A percentile compares a stretch with the other conserved stretches of the same genome.
Conservation (phyloP, 2,113 vertebrate genomes). For the Cairina moschata region DNA sequence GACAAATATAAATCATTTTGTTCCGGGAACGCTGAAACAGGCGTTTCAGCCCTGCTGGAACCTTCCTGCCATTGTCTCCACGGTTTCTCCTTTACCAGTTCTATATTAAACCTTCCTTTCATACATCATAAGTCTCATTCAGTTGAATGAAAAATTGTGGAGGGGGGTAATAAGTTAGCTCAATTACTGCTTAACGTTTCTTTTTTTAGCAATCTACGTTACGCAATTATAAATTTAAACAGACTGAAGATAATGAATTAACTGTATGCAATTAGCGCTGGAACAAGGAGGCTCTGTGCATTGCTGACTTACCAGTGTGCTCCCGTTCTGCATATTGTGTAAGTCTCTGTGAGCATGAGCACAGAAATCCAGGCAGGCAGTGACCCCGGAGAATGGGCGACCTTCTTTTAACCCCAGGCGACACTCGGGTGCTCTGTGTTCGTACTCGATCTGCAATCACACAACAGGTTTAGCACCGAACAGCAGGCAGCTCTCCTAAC, state of each 20-base stretch:
- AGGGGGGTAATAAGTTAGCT: background rate
- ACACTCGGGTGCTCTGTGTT: conserved; percentile 91
- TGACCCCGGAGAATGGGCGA: conserved; percentile 96
- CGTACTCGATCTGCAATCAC: conserved; percentile 87
- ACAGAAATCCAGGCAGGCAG: conserved; percentile 96
- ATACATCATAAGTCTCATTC: background rate
- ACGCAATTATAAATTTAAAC: background rate
- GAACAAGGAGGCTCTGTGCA: background rate
- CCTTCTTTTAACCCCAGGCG: conserved; percentile 92
- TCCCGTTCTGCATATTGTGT: conserved; percentile 97
- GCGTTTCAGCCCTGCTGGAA: background rate
- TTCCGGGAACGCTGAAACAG: background rate
- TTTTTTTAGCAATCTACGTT: background rate
- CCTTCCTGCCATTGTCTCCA: background rate
- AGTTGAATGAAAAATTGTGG: background rate
- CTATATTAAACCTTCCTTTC: background rate
- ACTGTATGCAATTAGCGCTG: background rate
- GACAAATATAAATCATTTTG: background rate
- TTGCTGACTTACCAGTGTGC: conserved; percentile 88
- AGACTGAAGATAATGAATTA: background rate
- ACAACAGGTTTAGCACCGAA: background rate
- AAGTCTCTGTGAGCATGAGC: conserved; percentile 96
- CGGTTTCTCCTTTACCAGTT: background rate
- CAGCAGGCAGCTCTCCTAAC: background rate
- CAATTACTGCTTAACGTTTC: background rate